These are phyloP conservation scores for Peromyscus polionotus DNA, from an alignment of 2,113 vertebrate genomes.

Conservation along the genomic window DNA sequence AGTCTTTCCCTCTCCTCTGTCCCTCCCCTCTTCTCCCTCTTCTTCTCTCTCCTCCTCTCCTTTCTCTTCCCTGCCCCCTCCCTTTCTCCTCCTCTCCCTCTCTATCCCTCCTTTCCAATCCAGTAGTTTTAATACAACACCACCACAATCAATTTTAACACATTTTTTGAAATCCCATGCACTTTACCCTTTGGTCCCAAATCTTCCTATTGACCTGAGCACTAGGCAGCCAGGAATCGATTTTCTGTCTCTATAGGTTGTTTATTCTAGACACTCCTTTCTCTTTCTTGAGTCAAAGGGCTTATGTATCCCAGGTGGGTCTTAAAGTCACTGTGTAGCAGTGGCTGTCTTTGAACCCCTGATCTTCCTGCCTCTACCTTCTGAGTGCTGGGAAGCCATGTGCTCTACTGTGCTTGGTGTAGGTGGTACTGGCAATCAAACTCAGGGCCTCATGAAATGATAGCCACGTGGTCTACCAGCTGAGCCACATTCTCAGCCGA, in stretches of 20 bases:
- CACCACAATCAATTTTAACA: constrained; percentile 13
- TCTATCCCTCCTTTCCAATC: not conserved
- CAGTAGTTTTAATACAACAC: not conserved
- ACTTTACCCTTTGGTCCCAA: not conserved
- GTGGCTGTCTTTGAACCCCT: not conserved
- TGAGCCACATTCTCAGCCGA: not conserved
- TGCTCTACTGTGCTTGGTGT: not conserved
- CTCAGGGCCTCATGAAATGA: not conserved
- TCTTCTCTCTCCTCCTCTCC: too few species aligned
- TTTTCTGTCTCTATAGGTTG: constrained; percentile 1
- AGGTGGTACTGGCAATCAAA: too few species aligned
- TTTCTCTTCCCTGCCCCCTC: not conserved
- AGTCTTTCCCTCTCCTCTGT: not conserved
- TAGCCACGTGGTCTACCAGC: not conserved
- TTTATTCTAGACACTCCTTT: not conserved
- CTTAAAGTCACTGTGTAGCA: not conserved
- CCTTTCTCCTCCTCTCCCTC: not conserved
- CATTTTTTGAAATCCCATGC: constrained; percentile 29
- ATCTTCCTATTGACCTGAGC: not conserved
- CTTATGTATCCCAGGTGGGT: not conserved
- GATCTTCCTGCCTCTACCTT: not conserved
- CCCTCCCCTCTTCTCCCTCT: not conserved
- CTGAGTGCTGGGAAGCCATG: not conserved
- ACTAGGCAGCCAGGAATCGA: not conserved
- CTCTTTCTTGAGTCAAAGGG: not conserved